Evolutionary conservation across 2,888 invertebrate genomes (phyloP).

Genomic region (Calliphora vomitoria): DNA sequence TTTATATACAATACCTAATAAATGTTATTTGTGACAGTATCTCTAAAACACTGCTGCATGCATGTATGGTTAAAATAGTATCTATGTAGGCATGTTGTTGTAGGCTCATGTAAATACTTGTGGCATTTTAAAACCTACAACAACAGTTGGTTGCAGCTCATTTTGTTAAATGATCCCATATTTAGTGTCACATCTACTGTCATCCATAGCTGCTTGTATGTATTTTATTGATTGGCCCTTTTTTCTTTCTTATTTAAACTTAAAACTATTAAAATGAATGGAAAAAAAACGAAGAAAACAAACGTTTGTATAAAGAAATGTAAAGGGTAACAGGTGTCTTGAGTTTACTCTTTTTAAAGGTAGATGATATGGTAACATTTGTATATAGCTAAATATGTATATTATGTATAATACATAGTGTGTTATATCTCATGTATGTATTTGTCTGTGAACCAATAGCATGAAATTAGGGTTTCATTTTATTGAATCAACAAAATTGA

Average conservation of each 20-base stretch:
- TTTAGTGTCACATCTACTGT: constrained; percentile 34
- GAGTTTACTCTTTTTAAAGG: neutral
- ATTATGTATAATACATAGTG: constrained; percentile 5
- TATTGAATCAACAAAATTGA: neutral
- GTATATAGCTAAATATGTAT: neutral
- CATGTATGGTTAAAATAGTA: neutral
- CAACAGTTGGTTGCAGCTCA: constrained; percentile 47
- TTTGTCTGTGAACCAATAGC: constrained; percentile 42
- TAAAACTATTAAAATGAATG: neutral
- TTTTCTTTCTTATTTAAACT: neutral
- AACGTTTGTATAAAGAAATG: neutral
- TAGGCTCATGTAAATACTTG: neutral
- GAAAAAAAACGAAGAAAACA: neutral
- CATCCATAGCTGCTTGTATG: constrained; percentile 26
- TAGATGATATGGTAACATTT: neutral
- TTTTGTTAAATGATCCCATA: constrained; percentile 42
- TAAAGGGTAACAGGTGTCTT: constrained; percentile 63
- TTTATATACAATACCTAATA: constrained; percentile 46
- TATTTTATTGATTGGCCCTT: constrained; percentile 58
- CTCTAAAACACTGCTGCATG: neutral
- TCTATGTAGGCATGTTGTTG: constrained; percentile 1
- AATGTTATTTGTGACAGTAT: constrained; percentile 43
- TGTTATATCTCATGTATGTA: neutral
- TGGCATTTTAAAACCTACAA: constrained; percentile 5
- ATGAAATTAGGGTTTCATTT: constrained; percentile 32